These are phyloP conservation scores for Caracal caracal DNA, from an alignment of 2,113 vertebrate genomes.

Conservation along the genomic window DNA sequence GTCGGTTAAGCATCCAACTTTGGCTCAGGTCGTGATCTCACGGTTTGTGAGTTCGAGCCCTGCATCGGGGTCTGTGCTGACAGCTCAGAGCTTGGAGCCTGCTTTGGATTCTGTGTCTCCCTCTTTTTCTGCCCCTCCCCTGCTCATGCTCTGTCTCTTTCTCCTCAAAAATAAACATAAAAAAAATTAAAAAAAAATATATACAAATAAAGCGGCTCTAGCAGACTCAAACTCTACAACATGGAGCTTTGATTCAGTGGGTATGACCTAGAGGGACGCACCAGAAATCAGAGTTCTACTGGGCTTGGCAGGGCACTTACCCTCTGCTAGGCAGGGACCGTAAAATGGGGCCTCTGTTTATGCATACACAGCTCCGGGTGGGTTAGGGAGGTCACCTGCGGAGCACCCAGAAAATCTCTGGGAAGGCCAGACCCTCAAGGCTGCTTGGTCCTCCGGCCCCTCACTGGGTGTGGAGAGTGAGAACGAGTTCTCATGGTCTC, in stretches of 20 bases:
- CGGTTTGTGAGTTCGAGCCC: no score
- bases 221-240: background rate
- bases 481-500: background rate
- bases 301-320: background rate
- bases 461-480: background rate
- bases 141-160: no score
- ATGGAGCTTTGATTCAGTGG: background rate
- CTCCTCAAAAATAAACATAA: no score
- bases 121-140: no score
- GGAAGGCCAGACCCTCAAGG: background rate
- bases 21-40: no score
- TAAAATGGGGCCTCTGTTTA: constrained; percentile 27
- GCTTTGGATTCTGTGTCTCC: no score
- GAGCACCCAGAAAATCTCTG: background rate
- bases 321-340: background rate
- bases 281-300: background rate
- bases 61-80: no score
- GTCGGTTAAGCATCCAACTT: no score
- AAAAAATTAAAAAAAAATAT: no score
- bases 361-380: background rate
- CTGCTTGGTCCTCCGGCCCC: background rate
- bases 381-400: background rate
- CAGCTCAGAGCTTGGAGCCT: no score
- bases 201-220: background rate
- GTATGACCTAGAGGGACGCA: background rate